A percentile compares a stretch with the other conserved stretches of the same genome.
phyloP scores from a whole-genome alignment of 2,797 vertebrate genomes.

The Benthosema pterotum region DNA sequence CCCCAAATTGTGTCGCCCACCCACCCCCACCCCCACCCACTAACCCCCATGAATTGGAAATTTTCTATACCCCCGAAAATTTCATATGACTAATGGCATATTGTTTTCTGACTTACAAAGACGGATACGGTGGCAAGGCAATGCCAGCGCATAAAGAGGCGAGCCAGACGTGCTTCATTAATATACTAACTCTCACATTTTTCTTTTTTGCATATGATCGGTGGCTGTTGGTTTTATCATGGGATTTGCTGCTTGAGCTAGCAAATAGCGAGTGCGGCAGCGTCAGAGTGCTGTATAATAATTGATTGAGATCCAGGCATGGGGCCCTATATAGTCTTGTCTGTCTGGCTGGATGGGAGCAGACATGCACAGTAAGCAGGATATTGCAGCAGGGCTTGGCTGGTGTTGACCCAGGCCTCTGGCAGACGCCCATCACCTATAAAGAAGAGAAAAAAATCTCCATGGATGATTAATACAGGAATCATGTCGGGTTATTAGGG shows the following conservation, averaged over 20 bases:
- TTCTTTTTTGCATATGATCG: conserved; percentile 62
- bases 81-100: conserved; percentile 69
- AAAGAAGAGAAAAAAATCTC: conserved; percentile 59
- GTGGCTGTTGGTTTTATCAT: conserved; percentile 66
- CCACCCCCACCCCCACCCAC: too few species aligned
- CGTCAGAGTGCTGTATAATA: conserved; percentile 57
- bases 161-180: conserved; percentile 61
- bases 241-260: conserved; percentile 68
- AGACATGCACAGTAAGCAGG: conserved; percentile 40
- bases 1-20: conserved; percentile 45
- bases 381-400: conserved; percentile 27
- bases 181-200: conserved; percentile 64
- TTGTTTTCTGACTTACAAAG: conserved; percentile 70
- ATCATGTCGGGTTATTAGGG: conserved; percentile 55
- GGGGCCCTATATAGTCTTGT: conserved; percentile 37
- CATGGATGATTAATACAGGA: conserved; percentile 69
- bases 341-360: conserved; percentile 33
- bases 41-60: conserved; percentile 75
- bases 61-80: conserved; percentile 58
- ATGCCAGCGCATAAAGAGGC: conserved; percentile 61
- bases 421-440: conserved; percentile 24
- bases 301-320: conserved; percentile 66
- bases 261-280: conserved; percentile 52
- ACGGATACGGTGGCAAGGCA: conserved; percentile 51
- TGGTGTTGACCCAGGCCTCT: conserved; percentile 48